Conservation (phyloP, 2,888 invertebrate genomes). For the Thecocarcelia acutangulata region DNA sequence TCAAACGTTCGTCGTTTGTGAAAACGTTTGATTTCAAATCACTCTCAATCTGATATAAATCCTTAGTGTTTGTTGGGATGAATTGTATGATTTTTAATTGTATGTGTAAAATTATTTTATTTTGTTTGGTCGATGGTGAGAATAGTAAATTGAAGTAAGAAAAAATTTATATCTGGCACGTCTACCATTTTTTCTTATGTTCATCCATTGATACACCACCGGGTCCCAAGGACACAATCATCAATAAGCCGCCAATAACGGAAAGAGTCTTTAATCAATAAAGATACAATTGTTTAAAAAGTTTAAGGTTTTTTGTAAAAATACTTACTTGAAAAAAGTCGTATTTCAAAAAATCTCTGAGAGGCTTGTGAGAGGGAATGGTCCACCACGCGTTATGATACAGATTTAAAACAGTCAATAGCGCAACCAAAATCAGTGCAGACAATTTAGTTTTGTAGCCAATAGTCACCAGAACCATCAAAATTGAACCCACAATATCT, state of each 20-base stretch:
- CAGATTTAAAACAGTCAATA: constrained; percentile 94
- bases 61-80: too few species aligned
- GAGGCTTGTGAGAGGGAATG: constrained; percentile 95
- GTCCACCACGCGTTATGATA: constrained; percentile 99
- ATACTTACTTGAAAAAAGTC: constrained; percentile 98
- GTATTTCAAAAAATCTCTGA: constrained; percentile 99
- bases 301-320: neutral
- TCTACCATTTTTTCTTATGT: constrained; percentile 95
- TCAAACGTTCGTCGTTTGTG: too few species aligned
- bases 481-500: constrained; percentile 94
- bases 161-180: constrained; percentile 53
- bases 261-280: constrained; percentile 94
- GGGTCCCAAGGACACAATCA: constrained; percentile 99
- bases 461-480: constrained; percentile 97
- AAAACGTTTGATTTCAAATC: too few species aligned
- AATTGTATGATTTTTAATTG: constrained; percentile 53
- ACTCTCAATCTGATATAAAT: too few species aligned
- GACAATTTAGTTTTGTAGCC: constrained; percentile 99
- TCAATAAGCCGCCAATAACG: constrained; percentile 98
- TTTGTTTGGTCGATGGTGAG: constrained; percentile 33
- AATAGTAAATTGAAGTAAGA: constrained; percentile 43
- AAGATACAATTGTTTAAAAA: neutral
- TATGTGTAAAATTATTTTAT: constrained; percentile 44
- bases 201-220: constrained; percentile 99
- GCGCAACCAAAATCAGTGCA: constrained; percentile 94